phyloP scores from a whole-genome alignment of 1,140 invertebrate genomes.

The Hycleus cichorii region DNA sequence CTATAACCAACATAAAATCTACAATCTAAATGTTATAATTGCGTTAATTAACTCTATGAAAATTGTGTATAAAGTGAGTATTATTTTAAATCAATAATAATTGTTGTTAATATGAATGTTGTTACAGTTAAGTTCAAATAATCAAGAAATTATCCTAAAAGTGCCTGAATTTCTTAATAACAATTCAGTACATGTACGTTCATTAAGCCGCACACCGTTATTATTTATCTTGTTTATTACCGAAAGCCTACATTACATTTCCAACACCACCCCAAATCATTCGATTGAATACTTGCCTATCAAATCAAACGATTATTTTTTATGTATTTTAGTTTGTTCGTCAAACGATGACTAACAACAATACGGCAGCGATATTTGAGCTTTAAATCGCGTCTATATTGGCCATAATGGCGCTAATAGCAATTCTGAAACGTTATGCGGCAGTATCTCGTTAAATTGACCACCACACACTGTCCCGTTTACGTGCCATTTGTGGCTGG shows the following conservation, averaged over 20 bases:
- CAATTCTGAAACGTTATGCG: slow-evolving; percentile 36
- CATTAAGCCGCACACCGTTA: slow-evolving; percentile 21
- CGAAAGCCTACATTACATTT: slow-evolving; percentile 11
- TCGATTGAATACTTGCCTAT: too few relatives aligned
- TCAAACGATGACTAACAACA: too few relatives aligned
- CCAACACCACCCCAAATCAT: neutral
- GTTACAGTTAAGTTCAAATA: neutral
- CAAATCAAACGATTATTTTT: too few relatives aligned
- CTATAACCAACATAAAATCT: too few relatives aligned
- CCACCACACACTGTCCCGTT: slow-evolving; percentile 32
- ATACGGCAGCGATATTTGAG: neutral
- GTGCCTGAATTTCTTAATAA: slow-evolving; percentile 37
- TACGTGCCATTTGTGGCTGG: slow-evolving; percentile 39
- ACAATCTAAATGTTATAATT: too few relatives aligned
- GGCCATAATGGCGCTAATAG: slow-evolving; percentile 38
- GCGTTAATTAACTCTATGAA: too few relatives aligned
- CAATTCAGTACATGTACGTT: slow-evolving; percentile 37
- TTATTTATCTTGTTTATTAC: slow-evolving; percentile 21
- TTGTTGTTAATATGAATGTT: too few relatives aligned
- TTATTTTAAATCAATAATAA: too few relatives aligned
- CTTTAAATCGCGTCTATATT: slow-evolving; percentile 34
- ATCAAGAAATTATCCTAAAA: slow-evolving; percentile 26
- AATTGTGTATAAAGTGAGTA: too few relatives aligned
- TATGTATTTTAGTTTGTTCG: too few relatives aligned
- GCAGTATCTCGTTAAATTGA: slow-evolving; percentile 40